Evolutionary conservation across 2,113 vertebrate genomes (phyloP).

Genomic region (Holacanthus passer): DNA sequence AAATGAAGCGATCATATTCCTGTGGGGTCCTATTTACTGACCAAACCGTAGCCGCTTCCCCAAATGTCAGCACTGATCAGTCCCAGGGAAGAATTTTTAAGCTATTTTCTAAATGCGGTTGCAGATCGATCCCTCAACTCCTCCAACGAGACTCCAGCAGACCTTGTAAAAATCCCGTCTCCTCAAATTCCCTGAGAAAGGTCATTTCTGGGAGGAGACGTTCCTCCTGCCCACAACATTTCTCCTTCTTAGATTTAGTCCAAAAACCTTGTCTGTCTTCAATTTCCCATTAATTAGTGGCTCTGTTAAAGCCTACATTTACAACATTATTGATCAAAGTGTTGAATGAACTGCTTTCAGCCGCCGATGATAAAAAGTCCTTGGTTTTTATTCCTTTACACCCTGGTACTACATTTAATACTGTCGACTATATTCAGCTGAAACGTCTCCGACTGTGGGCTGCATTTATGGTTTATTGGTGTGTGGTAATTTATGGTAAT

Average conservation of each 20-base stretch:
- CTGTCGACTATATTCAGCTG: conserved; percentile 5
- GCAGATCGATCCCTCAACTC: conserved; percentile 9
- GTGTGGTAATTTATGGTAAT: conserved; percentile 47
- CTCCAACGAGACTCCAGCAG: neutral
- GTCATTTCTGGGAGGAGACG: conserved; percentile 13
- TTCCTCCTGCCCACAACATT: neutral
- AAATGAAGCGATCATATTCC: conserved; percentile 20
- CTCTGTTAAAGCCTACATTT: conserved; percentile 35
- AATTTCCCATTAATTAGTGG: conserved; percentile 38
- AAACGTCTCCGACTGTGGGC: conserved; percentile 4
- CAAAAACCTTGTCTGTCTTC: conserved; percentile 21
- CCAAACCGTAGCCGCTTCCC: neutral
- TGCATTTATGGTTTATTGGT: neutral
- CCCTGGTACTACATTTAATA: conserved; percentile 4
- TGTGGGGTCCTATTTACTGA: conserved; percentile 24
- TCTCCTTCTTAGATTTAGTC: conserved; percentile 7
- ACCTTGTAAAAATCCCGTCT: neutral
- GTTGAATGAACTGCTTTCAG: conserved; percentile 28
- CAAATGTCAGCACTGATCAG: conserved; percentile 17
- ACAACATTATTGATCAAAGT: conserved; percentile 47
- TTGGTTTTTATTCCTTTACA: conserved; percentile 20
- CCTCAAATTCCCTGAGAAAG: conserved; percentile 5
- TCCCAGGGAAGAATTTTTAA: neutral
- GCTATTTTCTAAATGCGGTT: conserved; percentile 2
- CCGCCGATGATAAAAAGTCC: conserved; percentile 14